Conservation (phyloP, 2,797 vertebrate species). For the Tragopan temminckii region DNA sequence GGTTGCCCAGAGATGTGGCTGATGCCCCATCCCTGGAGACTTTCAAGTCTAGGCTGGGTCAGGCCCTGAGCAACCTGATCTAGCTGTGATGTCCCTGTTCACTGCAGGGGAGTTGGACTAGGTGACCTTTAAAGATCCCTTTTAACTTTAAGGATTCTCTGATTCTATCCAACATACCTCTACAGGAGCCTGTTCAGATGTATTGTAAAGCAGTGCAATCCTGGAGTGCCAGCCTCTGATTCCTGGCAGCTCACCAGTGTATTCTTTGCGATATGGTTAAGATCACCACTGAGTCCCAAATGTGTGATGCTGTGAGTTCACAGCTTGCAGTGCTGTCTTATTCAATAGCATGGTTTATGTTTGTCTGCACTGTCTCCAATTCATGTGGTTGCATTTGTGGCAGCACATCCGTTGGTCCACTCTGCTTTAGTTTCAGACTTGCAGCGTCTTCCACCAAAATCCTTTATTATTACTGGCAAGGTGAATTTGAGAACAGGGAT, state of each 20-base stretch:
- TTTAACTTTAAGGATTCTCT: no score
- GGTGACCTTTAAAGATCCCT: no score
- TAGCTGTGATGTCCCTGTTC: no score
- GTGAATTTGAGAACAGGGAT: neutral
- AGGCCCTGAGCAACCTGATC: no score
- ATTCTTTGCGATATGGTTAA: neutral
- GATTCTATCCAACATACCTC: neutral
- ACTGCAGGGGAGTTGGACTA: no score
- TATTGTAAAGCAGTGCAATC: neutral
- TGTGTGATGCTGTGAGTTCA: neutral
- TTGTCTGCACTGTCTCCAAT: neutral
- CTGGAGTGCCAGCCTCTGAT: neutral
- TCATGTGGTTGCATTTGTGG: neutral
- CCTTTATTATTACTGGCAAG: neutral
- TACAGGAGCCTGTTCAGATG: neutral
- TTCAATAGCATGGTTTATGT: neutral
- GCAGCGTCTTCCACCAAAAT: neutral
- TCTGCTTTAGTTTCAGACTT: neutral
- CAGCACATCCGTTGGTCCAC: neutral
- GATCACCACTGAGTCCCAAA: neutral
- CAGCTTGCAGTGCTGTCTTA: neutral
- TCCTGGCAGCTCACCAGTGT: neutral
- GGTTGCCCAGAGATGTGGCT: no score
- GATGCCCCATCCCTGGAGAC: no score
- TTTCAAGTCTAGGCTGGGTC: no score